Conservation (phyloP, 2,888 invertebrate genomes). For the Cryptus armator region DNA sequence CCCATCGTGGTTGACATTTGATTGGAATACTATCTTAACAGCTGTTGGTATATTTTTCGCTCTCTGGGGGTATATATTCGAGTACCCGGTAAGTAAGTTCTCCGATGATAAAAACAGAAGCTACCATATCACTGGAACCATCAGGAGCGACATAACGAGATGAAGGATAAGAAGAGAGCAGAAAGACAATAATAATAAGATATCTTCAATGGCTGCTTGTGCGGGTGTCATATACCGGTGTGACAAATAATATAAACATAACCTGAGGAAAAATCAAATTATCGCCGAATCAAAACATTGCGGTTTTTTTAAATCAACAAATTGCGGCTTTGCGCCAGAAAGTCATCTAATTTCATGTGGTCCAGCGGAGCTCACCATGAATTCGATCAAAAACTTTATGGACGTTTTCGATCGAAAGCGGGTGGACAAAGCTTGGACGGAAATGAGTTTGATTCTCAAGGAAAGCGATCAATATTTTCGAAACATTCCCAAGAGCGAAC, state of each 20-base stretch:
- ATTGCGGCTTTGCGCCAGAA: neutral
- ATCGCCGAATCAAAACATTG: neutral
- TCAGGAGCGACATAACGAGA: neutral
- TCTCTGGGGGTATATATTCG: neutral
- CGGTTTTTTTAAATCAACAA: neutral
- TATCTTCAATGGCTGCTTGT: neutral
- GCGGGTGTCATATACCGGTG: neutral
- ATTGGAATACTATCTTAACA: neutral
- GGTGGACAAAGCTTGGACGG: constrained; percentile 45
- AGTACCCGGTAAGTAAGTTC: neutral
- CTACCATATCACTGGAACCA: neutral
- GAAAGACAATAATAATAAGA: constrained; percentile 4
- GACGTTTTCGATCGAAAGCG: constrained; percentile 67
- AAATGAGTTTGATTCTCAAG: constrained; percentile 67
- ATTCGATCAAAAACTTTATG: constrained; percentile 71
- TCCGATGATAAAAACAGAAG: neutral
- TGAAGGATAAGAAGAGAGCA: neutral
- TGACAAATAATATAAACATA: constrained; percentile 33
- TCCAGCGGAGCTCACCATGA: constrained; percentile 40
- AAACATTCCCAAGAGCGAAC: constrained; percentile 71
- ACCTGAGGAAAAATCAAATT: constrained; percentile 17
- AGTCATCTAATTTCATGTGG: constrained; percentile 11
- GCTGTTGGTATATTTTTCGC: neutral
- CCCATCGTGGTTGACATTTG: neutral
- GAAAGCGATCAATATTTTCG: constrained; percentile 71